Evolutionary conservation across 1,140 invertebrate species (phyloP).

Genomic region (Bombus waltoni): DNA sequence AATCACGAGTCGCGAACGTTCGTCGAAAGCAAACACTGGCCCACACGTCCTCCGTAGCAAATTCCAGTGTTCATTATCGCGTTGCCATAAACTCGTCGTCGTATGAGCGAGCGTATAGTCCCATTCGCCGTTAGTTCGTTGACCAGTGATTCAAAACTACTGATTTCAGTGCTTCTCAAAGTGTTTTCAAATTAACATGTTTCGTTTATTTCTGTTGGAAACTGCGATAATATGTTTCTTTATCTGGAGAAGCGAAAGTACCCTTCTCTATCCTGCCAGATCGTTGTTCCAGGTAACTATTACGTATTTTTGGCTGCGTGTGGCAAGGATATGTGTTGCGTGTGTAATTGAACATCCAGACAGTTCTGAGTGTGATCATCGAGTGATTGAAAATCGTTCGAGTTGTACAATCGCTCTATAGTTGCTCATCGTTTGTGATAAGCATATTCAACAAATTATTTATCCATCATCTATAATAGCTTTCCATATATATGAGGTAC

Average conservation of each 20-base stretch:
- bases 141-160: slow-evolving; percentile 43
- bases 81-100: slow-evolving; percentile 47
- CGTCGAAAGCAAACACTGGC: slow-evolving; percentile 42
- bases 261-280: slow-evolving; percentile 45
- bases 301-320: no score
- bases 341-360: no score
- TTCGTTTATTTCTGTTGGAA: not conserved
- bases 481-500: no score
- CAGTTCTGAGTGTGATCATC: no score
- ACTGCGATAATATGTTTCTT: not conserved
- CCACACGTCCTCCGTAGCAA: slow-evolving; percentile 3
- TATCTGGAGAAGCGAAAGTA: not conserved
- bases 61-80: slow-evolving; percentile 58
- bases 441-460: no score
- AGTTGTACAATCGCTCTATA: no score
- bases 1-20: slow-evolving; percentile 38
- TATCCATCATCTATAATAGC: no score
- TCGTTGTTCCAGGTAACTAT: slow-evolving; percentile 54
- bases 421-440: no score
- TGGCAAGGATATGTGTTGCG: no score
- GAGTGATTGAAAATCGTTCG: no score
- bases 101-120: slow-evolving; percentile 6
- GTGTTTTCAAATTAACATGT: not conserved
- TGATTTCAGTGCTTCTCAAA: not conserved
- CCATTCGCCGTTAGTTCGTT: slow-evolving; percentile 51